Base-by-base conservation (phyloP, 2,888 invertebrate genomes). In the Troilus luridus region DNA sequence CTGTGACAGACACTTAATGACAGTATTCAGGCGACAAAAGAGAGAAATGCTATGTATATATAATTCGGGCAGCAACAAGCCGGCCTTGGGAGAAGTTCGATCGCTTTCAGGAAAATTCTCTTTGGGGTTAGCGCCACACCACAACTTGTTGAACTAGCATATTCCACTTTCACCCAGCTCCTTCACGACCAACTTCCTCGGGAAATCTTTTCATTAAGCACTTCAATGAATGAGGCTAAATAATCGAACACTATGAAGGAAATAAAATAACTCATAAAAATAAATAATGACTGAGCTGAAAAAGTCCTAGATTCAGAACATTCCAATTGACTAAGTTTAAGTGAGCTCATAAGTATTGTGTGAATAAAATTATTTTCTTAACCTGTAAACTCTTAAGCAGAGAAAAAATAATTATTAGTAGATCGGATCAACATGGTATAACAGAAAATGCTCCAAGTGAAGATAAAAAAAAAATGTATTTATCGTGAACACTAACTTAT, bases 71-170 rank as follows among this genome's bases (percentile, higher is more conserved):
- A 85, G 56, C 56, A 85, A 85, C 85, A 85, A 85, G 56, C 56
- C n/a, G 85, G n/a, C 85, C 85, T 85, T 85, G 85, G n/a, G 56
- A 2, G 6, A n/a, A 0, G n/a, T 85, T 85, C 85, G 85, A 85
- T 85, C 85, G 85, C 21, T 85, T 85, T 85, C 85, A 21, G 56
- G 56, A 85, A 85, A 85, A 85, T 85, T 85, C 85, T 85, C 56
- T 58, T 85, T 58, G n/a, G 56, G 56, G 56, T 85, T 85, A 56
- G n/a, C 14, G 85, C 56, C n/a, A 56, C n/a, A 11, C n/a, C 85
- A 85, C 85, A 85, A 85, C 85, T 85, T 85, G 85, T 85, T 85
- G 85, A 85, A n/a, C 56, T 1, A 10, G 3, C 1, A n/a, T 56
- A n/a, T 56, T 56, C 85, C 54, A 56, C n/a, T 56, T n/a, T 81